Base-by-base conservation (phyloP, 1,140 invertebrate genomes). In the Steinernema feltiae region DNA sequence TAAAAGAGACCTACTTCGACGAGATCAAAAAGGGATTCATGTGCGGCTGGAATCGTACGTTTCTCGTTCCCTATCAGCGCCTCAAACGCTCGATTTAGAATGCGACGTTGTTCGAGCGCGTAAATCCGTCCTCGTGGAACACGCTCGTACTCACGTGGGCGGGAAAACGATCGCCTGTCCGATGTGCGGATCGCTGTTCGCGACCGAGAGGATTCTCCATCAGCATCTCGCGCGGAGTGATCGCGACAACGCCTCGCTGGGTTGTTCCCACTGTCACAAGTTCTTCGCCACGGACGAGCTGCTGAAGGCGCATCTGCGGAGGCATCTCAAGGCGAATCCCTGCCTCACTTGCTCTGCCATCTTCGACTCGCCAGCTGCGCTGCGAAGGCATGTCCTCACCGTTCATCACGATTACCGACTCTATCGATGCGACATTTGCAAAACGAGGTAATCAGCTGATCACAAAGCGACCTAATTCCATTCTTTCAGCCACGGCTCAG, bases 291-390 rank as follows among this genome's bases (percentile, higher is more conserved):
- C 53, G 2, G 24, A 63, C 24, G 53, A 63, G 12, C 53, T 63
- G 7, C 53, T 63, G 24, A 63, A 27, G 3, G 53, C 53, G 12
- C 53, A 63, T 21, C 12, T 63, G 3, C 12, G 53, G 3, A 7
- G 53, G 2, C 53, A 63, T 63, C 53, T 63, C 53, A 63, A 63
- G 53, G 53, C 53, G 53, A 63, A 63, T 63, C 53, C 53, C 3
- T 63, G 53, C 53, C 12, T 63, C 12, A 63, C 53, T 27, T 63
- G 53, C 24, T 12, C 53, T 15, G 53, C 24, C 12, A 63, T 63
- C 53, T 63, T 63, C 53, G 53, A 63, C 24, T 63, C 53, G 7
- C 53, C 53, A 21, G 53, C 53, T 27, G 53, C 53, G 12, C 24
- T 63, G 53, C 7, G 24, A 21, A 15, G 53, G 15, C 53, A 63